Conservation (phyloP, 1,140 invertebrate species). For the Procambarus clarkii region DNA sequence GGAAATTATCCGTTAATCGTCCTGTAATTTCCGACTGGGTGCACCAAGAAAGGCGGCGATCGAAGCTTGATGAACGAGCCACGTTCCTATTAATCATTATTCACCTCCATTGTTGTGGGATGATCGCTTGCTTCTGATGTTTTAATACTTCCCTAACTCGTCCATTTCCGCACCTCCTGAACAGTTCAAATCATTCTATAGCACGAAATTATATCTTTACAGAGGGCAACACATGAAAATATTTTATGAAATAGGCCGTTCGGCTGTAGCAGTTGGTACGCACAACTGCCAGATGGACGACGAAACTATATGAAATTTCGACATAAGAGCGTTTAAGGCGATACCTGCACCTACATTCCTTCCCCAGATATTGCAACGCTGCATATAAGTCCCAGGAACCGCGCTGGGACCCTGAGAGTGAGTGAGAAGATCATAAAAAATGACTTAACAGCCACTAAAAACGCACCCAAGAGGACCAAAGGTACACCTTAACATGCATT, state of each 20-base stretch:
- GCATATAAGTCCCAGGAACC: constrained; percentile 26
- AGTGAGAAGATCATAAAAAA: constrained; percentile 1
- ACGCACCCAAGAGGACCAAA: not conserved
- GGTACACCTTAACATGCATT: not conserved
- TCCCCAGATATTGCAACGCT: constrained; percentile 45
- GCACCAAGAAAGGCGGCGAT: constrained; percentile 28
- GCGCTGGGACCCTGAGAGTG: not conserved
- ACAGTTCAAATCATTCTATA: not conserved
- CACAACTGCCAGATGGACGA: constrained; percentile 2
- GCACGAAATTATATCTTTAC: not conserved
- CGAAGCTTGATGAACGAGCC: constrained; percentile 29
- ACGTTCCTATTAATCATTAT: constrained; percentile 57
- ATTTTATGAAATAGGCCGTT: too few species aligned
- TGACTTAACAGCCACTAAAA: constrained; percentile 31
- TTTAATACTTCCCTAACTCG: not conserved
- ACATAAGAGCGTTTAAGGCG: constrained; percentile 31
- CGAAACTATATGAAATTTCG: constrained; percentile 51
- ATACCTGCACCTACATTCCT: constrained; percentile 28
- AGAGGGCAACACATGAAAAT: not conserved
- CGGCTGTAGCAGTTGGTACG: not conserved
- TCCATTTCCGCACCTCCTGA: not conserved
- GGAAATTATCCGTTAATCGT: constrained; percentile 48
- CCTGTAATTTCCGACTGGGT: constrained; percentile 53
- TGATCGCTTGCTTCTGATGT: constrained; percentile 26
- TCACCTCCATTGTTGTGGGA: constrained; percentile 50